A percentile compares a stretch with the other conserved stretches of the same genome.
phyloP scores from a whole-genome alignment of 2,113 vertebrate genomes.

The Erythrocebus patas region DNA sequence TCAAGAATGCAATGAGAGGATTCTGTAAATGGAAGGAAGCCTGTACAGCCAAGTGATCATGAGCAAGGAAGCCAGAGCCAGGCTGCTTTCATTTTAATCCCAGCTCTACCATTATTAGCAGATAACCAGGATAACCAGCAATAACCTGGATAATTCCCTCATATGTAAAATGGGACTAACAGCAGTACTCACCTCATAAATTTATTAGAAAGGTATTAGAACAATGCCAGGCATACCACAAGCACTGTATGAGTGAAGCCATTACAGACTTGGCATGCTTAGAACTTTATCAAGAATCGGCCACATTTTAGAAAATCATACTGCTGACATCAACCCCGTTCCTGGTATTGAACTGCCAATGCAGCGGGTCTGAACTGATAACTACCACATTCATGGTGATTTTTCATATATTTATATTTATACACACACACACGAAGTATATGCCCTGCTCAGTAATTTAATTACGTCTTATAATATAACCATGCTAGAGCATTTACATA shows the following conservation, averaged over 20 bases:
- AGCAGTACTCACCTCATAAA: neutral
- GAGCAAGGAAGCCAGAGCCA: neutral
- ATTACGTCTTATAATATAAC: neutral
- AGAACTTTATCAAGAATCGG: neutral
- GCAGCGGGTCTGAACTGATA: neutral
- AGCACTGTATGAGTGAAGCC: neutral
- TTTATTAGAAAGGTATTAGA: neutral
- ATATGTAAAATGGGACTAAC: rapidly evolving
- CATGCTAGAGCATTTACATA: neutral
- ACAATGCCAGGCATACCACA: neutral
- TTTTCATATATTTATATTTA: neutral
- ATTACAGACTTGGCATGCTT: neutral
- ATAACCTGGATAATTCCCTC: neutral
- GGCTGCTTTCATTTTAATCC: neutral
- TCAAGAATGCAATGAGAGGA: neutral
- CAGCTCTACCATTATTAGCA: neutral
- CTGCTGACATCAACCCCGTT: neutral
- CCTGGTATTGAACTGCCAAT: neutral
- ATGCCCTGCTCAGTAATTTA: neutral
- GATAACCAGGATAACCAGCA: neutral
- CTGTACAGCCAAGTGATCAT: neutral
- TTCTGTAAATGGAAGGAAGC: neutral
- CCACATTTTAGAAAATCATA: neutral
- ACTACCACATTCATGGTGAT: rapidly evolving
- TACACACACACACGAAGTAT: neutral